phyloP scores from a whole-genome alignment of 2,113 vertebrate genomes.

The Nanorana parkeri region DNA sequence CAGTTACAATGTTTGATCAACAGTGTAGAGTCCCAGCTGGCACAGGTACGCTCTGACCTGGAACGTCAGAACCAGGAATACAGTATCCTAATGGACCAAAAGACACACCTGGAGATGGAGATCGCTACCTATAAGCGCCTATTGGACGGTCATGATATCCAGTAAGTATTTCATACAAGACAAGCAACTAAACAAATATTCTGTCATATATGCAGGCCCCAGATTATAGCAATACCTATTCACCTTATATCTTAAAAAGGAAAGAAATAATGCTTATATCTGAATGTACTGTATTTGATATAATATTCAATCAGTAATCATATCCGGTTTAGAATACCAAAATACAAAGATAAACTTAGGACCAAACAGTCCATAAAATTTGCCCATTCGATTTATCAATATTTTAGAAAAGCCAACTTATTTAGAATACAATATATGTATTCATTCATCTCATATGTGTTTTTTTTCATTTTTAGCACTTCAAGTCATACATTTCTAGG shows the following conservation, averaged over 20 bases:
- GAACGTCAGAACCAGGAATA: conserved; percentile 73
- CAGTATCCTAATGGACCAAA: conserved; percentile 62
- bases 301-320: no score
- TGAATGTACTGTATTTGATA: no score
- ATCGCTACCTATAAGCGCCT: conserved; percentile 55
- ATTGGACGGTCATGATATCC: conserved; percentile 30
- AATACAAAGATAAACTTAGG: not conserved
- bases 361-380: no score
- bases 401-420: no score
- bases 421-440: no score
- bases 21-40: conserved; percentile 67
- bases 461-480: not conserved
- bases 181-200: no score
- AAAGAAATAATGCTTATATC: no score
- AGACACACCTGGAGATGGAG: conserved; percentile 57
- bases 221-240: no score
- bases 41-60: conserved; percentile 64
- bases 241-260: no score
- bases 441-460: not conserved
- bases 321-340: not conserved
- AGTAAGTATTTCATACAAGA: not conserved
- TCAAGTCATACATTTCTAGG: not conserved
- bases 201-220: no score
- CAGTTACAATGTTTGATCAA: conserved; percentile 69
- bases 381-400: no score